phyloP scores from a whole-genome alignment of 2,888 invertebrate genomes.

The Macropis europaea region DNA sequence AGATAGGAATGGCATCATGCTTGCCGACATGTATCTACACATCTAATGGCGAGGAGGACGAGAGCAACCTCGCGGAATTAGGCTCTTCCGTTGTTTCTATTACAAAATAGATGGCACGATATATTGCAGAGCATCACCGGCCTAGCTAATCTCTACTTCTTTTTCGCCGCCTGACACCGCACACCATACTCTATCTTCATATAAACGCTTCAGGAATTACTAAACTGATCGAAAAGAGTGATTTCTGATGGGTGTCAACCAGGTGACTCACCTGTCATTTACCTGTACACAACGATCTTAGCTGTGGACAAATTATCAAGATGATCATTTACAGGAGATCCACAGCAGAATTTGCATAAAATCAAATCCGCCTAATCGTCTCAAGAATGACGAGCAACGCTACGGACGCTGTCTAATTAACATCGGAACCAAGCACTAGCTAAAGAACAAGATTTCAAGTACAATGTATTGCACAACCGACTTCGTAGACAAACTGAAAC shows the following conservation, averaged over 20 bases:
- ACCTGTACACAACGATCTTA: too few relatives aligned
- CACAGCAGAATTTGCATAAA: too few relatives aligned
- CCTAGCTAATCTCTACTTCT: conserved; percentile 58
- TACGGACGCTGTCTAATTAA: too few relatives aligned
- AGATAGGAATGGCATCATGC: conserved; percentile 69
- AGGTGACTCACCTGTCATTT: too few relatives aligned
- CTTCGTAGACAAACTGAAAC: too few relatives aligned
- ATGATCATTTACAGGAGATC: too few relatives aligned
- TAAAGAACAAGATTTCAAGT: too few relatives aligned
- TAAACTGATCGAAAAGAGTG: background rate
- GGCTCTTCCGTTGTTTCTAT: conserved; percentile 80
- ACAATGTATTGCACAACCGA: too few relatives aligned
- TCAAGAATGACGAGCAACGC: too few relatives aligned
- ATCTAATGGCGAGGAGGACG: conserved; percentile 75
- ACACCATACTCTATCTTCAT: conserved; percentile 20
- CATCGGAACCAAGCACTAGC: too few relatives aligned
- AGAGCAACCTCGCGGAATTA: conserved; percentile 74
- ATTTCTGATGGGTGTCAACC: conserved; percentile 1
- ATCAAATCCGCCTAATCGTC: too few relatives aligned
- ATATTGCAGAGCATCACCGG: conserved; percentile 71
- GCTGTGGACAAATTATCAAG: too few relatives aligned
- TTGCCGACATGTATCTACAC: conserved; percentile 67
- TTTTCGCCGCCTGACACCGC: conserved; percentile 51
- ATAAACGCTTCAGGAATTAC: background rate
- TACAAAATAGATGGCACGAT: conserved; percentile 79